Evolutionary conservation across 35 echinoderm and acorn worm species (phyloP).

Genomic region (Strongylocentrotus purpuratus): DNA sequence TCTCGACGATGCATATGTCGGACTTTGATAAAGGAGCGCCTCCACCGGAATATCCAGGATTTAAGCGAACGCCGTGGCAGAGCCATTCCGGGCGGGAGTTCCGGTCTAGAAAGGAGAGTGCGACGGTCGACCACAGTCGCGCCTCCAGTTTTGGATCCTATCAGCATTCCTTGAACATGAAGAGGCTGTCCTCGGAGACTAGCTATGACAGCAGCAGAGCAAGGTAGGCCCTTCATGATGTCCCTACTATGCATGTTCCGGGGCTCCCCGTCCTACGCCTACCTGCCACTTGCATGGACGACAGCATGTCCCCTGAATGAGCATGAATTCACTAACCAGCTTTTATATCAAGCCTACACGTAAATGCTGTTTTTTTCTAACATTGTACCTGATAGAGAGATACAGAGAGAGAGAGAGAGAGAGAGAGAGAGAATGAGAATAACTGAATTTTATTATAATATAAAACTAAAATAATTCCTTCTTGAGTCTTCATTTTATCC

Average conservation of each 20-base stretch:
- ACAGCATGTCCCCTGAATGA: slow-evolving; percentile 15
- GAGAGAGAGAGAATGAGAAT: no score
- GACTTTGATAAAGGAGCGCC: slow-evolving; percentile 30
- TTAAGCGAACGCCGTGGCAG: slow-evolving; percentile 44
- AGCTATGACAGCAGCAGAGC: slow-evolving; percentile 37
- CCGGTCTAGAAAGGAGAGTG: slow-evolving; percentile 17
- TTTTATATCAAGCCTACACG: not conserved
- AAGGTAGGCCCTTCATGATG: slow-evolving; percentile 14
- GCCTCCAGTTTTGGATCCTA: slow-evolving; percentile 45
- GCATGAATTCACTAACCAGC: slow-evolving; percentile 21
- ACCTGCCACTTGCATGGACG: not conserved
- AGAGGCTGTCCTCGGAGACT: slow-evolving; percentile 50
- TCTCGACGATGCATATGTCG: not conserved
- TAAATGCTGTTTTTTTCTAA: not conserved
- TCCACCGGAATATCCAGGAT: slow-evolving; percentile 29
- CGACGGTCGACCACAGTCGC: slow-evolving; percentile 33
- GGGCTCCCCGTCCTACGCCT: not conserved
- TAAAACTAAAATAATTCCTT: no score
- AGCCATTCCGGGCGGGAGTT: slow-evolving; percentile 22
- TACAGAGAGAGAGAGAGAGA: not conserved
- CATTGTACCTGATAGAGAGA: not conserved
- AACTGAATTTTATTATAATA: no score
- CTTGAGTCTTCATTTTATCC: no score
- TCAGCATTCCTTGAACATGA: slow-evolving; percentile 34
- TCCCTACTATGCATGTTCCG: slow-evolving; percentile 24